Base-by-base conservation (phyloP, 2,113 vertebrate species). In the Neotragus moschatus region DNA sequence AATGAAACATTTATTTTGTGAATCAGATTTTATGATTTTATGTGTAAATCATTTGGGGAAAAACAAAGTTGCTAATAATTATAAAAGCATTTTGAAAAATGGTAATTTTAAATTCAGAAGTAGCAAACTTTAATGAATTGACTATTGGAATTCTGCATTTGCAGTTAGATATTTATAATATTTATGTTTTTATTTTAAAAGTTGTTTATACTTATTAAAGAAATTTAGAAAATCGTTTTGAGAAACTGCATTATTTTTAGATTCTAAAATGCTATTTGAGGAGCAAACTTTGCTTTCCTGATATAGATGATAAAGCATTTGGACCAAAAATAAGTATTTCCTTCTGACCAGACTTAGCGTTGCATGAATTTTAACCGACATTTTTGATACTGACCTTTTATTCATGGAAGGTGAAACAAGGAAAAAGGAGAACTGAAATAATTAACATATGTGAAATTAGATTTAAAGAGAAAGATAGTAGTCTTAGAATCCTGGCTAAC, bases 261-360 rank as follows among this genome's bases (percentile, higher is more conserved):
- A 94, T 92, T 95, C 30, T 84, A 92, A 97, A 56, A 55, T 96
- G 56, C 73, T 95, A 70, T 94, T 94, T 92, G 84, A 84, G 49
- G 80, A 96, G 84, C 2, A 96, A 58, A 96, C 84, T 96, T 95
- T 97, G 33, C 43, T 95, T 94, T 84, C 26, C 66, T 75, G 60
- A 84, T 92, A 55, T 39, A 92, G 49, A 92, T 66, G 55, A 58
- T 94, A 96, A 97, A 89, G 80, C 55, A 95, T 90, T 97, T 70
- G 19, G 26, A 61, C 70, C 82, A 58, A 90, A 96, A 92, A 82
- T 95, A 91, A 95, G 26, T 7, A 58, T 89, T 95, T 97, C 53
- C 36, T 90, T 96, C 49, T 94, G 73, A 88, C 28, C 19, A 58
- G 43, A 87, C 60, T 87, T 91, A 92, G 30, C 8, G 61, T 70